Evolutionary conservation across 2,113 vertebrate species (phyloP).

Genomic region (Pituophis catenifer): DNA sequence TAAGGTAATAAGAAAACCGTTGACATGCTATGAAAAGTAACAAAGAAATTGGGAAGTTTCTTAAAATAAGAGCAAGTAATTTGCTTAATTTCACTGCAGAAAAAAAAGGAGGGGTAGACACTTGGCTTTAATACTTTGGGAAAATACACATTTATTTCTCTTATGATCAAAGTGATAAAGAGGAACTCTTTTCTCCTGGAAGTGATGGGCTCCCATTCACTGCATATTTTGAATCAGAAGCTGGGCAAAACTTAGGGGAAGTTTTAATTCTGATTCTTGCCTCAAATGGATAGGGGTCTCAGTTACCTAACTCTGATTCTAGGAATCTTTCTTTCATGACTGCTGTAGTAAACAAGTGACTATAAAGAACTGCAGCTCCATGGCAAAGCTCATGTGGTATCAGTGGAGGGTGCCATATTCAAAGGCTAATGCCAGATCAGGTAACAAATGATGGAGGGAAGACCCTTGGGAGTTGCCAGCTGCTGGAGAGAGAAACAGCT

Average conservation of each 20-base stretch:
- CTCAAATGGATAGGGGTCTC: not conserved
- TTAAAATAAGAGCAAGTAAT: not conserved
- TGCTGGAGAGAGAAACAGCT: not conserved
- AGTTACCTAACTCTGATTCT: not conserved
- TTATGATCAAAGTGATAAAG: not conserved
- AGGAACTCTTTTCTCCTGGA: not conserved
- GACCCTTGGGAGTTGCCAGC: not conserved
- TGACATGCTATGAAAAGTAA: not conserved
- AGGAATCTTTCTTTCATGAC: not conserved
- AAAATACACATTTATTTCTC: not conserved
- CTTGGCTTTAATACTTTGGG: not conserved
- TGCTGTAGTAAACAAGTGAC: not conserved
- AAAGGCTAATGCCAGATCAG: not conserved
- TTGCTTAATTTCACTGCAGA: not conserved
- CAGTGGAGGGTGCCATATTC: not conserved
- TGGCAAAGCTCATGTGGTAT: not conserved
- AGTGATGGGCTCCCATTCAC: not conserved
- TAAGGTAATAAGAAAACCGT: not conserved
- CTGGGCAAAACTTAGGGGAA: not conserved
- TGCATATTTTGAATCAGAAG: not conserved
- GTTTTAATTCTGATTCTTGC: not conserved
- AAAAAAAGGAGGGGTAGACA: not conserved
- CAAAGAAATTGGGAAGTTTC: not conserved
- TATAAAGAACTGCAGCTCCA: not conserved
- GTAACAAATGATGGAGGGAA: not conserved